Percentiles rank a stretch among this genome's conserved stretches.
These are phyloP conservation scores for Monopis laevigella DNA, from an alignment of 2,888 invertebrate species.

Conservation along the genomic window DNA sequence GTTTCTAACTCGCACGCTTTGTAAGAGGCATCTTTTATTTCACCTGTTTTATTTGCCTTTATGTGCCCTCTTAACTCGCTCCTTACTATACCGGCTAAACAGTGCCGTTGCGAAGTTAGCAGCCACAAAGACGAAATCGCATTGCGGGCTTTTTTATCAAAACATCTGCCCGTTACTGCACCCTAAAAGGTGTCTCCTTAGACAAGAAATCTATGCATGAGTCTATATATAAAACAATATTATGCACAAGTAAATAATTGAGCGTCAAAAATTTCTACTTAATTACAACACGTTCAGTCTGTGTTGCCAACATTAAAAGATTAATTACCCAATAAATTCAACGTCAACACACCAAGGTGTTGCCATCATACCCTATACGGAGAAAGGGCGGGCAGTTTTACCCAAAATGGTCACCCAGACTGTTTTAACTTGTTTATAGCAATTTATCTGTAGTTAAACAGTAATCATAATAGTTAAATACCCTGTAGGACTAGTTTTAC, in stretches of 20 bases:
- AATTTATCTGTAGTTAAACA: constrained; percentile 13
- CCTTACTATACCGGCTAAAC: no score
- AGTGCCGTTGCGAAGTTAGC: no score
- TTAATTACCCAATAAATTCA: constrained; percentile 24
- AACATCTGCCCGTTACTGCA: no score
- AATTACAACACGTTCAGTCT: constrained; percentile 17
- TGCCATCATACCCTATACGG: constrained; percentile 14
- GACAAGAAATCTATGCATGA: no score
- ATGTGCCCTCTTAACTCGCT: no score
- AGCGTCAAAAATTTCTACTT: constrained; percentile 17
- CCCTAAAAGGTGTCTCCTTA: no score
- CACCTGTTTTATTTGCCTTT: no score
- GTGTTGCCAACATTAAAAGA: constrained; percentile 21
- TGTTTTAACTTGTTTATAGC: constrained; percentile 10
- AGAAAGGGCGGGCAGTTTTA: constrained; percentile 9
- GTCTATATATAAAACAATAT: no score
- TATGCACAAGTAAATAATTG: constrained; percentile 10
- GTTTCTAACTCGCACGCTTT: no score
- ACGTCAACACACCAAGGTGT: constrained; percentile 18
- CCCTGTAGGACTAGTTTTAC: constrained; percentile 14
- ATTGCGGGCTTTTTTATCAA: no score
- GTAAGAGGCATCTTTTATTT: no score
- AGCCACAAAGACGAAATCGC: no score
- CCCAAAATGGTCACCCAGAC: constrained; percentile 1
- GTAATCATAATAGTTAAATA: constrained; percentile 15